Base-by-base conservation (phyloP, 2,888 invertebrate genomes). In the Aspidapion aeneum region DNA sequence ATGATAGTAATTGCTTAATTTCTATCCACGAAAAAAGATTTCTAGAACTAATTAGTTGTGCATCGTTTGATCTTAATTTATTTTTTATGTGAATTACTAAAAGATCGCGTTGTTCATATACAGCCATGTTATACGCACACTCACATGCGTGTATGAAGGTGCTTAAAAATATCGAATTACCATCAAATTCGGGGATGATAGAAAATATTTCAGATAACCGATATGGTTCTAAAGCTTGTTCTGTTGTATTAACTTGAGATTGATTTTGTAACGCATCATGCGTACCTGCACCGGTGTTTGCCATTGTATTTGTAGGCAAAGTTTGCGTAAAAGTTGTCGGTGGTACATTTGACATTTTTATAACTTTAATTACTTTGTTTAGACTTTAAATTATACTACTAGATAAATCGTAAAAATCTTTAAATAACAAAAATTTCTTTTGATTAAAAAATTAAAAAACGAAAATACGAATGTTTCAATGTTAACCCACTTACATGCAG, bases 71-170 rank as follows among this genome's bases (percentile, higher is more conserved):
- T 57, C 48, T 55, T 57, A 62, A 21, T 51, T 63, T 62, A 55
- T 65, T 65, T 61, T 64, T 65, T 60, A 65, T 60, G 51, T 63
- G 63, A 60, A 65, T 58, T 18, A 57, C 57, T 57, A 65, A 57
- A n/a, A 65, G 57, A 49, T 22, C 48, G 49, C 52, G 22, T 57
- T 65, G 63, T 35, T 65, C 55, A 16, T 49, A 49, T 19, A 55
- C 54, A 16, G 62, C 50, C 60, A 63, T 65, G 16, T 54, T 57
- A 60, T 52, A 60, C 1, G 49, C 65, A 60, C n/a, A n/a, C n/a
- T 60, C 59, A 54, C 59, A 65, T n/a, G 65, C 62, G 35, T 58
- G 61, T 58, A 62, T 19, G 49, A 63, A 63, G 5, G 63, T 65
- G 19, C 19, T 56, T 19, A 65, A 50, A 49, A 18, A 63, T 16